Evolutionary conservation across 2,113 vertebrate species (phyloP).

Genomic region (Poecilia latipinna): DNA sequence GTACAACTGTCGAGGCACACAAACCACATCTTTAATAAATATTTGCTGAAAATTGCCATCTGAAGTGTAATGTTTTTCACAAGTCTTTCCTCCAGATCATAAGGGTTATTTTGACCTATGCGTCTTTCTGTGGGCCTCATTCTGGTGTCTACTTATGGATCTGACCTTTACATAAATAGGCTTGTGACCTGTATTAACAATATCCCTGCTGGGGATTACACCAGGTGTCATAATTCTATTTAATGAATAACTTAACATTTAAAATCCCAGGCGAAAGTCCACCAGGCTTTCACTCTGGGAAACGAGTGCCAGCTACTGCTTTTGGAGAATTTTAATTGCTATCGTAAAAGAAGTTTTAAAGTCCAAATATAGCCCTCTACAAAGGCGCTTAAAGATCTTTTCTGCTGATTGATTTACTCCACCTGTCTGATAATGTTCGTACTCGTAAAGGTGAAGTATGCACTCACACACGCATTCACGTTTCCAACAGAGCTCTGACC

Average conservation of each 20-base stretch:
- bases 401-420: conserved; percentile 28
- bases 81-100: conserved; percentile 34
- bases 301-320: conserved; percentile 42
- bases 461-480: background rate
- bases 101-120: conserved; percentile 51
- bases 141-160: conserved; percentile 44
- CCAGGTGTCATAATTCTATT: conserved; percentile 74
- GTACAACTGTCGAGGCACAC: background rate
- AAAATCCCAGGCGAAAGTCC: conserved; percentile 58
- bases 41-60: conserved; percentile 13
- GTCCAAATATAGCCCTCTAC: conserved; percentile 31
- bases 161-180: conserved; percentile 72
- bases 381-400: conserved; percentile 26
- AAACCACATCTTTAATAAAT: background rate
- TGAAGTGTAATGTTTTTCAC: conserved; percentile 21
- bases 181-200: conserved; percentile 71
- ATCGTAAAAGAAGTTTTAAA: conserved; percentile 39
- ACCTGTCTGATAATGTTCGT: conserved; percentile 20
- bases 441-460: conserved; percentile 26
- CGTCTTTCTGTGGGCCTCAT: conserved; percentile 32
- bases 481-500: conserved; percentile 52
- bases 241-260: conserved; percentile 84
- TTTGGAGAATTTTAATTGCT: conserved; percentile 61
- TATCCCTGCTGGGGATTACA: conserved; percentile 48
- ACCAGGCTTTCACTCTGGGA: conserved; percentile 50